Evolutionary conservation across 2,113 vertebrate genomes (phyloP).

Genomic region (Puma concolor): DNA sequence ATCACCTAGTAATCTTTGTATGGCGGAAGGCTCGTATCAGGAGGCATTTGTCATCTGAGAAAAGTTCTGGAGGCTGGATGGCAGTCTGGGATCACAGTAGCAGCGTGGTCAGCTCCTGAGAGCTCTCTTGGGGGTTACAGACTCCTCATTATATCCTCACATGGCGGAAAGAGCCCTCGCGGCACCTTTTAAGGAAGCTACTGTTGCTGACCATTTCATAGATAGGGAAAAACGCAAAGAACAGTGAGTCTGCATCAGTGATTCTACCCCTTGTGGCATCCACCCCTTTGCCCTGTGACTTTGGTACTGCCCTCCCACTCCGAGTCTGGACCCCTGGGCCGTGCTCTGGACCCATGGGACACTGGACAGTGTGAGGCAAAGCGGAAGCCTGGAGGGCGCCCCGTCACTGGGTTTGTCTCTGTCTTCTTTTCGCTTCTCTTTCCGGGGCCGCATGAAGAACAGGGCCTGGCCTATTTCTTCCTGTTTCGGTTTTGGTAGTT

Average conservation of each 20-base stretch:
- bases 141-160: background rate
- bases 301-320: background rate
- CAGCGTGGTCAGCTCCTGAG: background rate
- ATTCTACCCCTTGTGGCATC: background rate
- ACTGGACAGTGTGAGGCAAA: background rate
- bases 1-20: background rate
- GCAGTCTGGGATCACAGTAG: background rate
- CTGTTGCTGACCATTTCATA: background rate
- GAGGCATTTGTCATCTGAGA: constrained; percentile 53
- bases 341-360: background rate
- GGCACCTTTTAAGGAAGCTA: background rate
- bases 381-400: background rate
- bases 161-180: background rate
- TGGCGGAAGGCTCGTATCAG: background rate
- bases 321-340: background rate
- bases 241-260: fast-evolving
- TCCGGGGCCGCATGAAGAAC: fast-evolving
- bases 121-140: background rate
- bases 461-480: too few relatives aligned
- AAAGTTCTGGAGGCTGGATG: background rate
- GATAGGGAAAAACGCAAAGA: background rate
- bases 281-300: background rate
- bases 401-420: background rate
- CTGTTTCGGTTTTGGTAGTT: too few relatives aligned
- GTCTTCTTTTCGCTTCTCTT: background rate